Percentiles rank a stretch among this genome's conserved stretches.
These are phyloP conservation scores for Sphaeramia orbicularis DNA, from an alignment of 2,797 vertebrate species.

Conservation along the genomic window DNA sequence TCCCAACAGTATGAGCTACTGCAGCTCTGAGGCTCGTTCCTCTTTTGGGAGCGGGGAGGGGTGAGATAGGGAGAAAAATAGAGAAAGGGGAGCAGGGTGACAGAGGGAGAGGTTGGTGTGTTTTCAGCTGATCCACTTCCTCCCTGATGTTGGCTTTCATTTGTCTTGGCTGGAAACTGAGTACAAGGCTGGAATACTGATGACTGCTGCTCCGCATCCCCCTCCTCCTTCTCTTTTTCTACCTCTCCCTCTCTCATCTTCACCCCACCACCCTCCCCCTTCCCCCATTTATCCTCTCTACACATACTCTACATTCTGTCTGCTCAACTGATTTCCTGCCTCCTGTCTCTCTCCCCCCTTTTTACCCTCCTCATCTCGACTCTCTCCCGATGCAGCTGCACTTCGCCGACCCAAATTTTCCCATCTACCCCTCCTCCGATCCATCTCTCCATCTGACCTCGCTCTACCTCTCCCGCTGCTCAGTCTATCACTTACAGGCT, in stretches of 20 bases:
- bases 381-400: slow-evolving; percentile 72
- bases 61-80: slow-evolving; percentile 35
- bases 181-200: slow-evolving; percentile 75
- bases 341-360: slow-evolving; percentile 54
- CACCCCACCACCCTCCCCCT: slow-evolving; percentile 53
- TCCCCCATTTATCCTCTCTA: slow-evolving; percentile 71
- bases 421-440: slow-evolving; percentile 39
- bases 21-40: slow-evolving; percentile 32
- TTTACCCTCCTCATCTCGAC: slow-evolving; percentile 54
- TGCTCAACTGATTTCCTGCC: slow-evolving; percentile 81
- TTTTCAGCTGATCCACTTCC: slow-evolving; percentile 82
- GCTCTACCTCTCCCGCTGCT: slow-evolving; percentile 59
- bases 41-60: slow-evolving; percentile 5
- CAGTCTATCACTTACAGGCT: slow-evolving; percentile 69
- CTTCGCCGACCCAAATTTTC: slow-evolving; percentile 70
- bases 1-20: slow-evolving; percentile 25
- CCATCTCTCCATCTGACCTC: slow-evolving; percentile 66
- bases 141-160: slow-evolving; percentile 76
- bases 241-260: slow-evolving; percentile 62
- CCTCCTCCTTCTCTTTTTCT: slow-evolving; percentile 40
- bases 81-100: slow-evolving; percentile 41
- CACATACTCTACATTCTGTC: slow-evolving; percentile 78
- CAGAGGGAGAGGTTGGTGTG: slow-evolving; percentile 68
- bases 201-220: slow-evolving; percentile 52
- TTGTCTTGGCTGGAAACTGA: slow-evolving; percentile 78